phyloP scores from a whole-genome alignment of 2,113 vertebrate species.

The Phainopepla nitens region DNA sequence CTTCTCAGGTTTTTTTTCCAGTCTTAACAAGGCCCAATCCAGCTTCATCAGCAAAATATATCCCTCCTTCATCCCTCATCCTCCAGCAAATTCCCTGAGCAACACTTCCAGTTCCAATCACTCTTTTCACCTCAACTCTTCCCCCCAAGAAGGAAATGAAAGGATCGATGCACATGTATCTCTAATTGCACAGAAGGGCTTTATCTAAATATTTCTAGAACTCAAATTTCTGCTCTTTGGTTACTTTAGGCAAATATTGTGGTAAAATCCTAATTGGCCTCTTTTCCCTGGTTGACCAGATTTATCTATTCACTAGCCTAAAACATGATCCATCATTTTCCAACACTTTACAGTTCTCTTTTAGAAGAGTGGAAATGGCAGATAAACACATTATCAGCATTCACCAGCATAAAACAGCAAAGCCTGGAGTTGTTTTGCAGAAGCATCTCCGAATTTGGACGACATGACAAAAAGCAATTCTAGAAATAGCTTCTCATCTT shows the following conservation, averaged over 20 bases:
- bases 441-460: background rate
- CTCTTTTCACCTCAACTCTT: background rate
- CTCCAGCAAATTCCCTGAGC: background rate
- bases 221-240: background rate
- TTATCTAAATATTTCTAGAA: background rate
- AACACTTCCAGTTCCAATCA: background rate
- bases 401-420: conserved; percentile 15
- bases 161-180: background rate
- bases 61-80: background rate
- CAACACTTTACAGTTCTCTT: background rate
- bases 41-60: background rate
- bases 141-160: background rate
- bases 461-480: conserved; percentile 14
- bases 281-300: background rate
- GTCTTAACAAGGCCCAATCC: background rate
- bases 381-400: conserved; percentile 47
- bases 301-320: background rate
- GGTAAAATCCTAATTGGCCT: background rate
- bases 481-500: conserved; percentile 47
- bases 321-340: background rate
- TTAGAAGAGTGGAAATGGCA: background rate
- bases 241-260: background rate
- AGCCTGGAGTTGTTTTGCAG: conserved; percentile 50
- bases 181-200: background rate
- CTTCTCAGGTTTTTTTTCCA: background rate